phyloP scores from a whole-genome alignment of 1,140 invertebrate species.

The Bombus polaris region DNA sequence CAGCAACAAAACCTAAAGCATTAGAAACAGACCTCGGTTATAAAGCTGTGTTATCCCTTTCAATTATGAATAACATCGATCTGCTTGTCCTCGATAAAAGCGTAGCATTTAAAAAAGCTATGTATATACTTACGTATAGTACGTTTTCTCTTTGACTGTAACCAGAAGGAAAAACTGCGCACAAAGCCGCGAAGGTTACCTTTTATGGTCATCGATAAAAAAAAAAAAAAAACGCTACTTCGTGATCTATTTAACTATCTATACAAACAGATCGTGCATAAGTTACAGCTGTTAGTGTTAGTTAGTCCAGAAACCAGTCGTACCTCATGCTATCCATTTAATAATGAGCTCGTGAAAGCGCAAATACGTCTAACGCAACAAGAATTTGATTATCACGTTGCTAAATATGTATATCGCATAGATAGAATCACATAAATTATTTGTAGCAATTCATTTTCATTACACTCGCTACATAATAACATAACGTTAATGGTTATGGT shows the following conservation, averaged over 20 bases:
- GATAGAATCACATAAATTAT: not conserved
- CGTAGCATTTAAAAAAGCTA: not conserved
- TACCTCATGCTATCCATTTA: not conserved
- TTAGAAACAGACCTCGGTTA: no score
- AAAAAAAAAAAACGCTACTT: not conserved
- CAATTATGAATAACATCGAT: not conserved
- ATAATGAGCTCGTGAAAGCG: not conserved
- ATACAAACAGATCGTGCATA: conserved; percentile 6
- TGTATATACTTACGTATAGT: no score
- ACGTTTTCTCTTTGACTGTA: not conserved
- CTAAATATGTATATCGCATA: not conserved
- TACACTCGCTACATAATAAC: no score
- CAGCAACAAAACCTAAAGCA: no score
- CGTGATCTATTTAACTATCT: conserved; percentile 16
- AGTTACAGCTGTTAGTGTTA: not conserved
- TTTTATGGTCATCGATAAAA: not conserved
- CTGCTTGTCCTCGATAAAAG: not conserved
- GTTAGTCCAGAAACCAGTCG: not conserved
- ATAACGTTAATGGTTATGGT: not conserved
- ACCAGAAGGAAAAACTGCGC: not conserved
- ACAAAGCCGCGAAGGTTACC: not conserved
- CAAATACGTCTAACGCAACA: not conserved
- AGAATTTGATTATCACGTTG: not conserved
- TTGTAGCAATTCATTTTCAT: not conserved
- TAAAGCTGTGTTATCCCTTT: not conserved